Evolutionary conservation across 2,797 vertebrate species (phyloP).

Genomic region (Amblyraja radiata): DNA sequence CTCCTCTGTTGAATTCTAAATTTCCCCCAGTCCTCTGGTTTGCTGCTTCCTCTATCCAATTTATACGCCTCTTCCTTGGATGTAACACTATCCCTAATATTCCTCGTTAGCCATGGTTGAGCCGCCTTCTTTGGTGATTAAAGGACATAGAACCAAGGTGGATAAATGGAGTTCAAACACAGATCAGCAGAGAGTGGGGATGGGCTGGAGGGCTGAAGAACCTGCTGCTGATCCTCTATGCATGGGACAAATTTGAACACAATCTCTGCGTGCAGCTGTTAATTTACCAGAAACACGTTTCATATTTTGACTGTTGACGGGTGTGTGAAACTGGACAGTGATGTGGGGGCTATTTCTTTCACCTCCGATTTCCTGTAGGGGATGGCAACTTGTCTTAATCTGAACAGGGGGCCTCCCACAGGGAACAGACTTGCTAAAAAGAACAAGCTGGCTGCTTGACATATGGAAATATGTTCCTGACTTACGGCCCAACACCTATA

Average conservation of each 20-base stretch:
- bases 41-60: no score
- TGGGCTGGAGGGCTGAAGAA: no score
- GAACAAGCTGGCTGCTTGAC: neutral
- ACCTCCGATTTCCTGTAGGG: neutral
- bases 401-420: conserved; percentile 1
- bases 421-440: neutral
- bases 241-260: neutral
- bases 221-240: no score
- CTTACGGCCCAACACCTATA: neutral
- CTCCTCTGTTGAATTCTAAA: no score
- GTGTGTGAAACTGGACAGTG: neutral
- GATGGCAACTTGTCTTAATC: neutral
- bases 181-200: no score
- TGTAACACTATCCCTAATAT: no score
- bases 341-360: conserved; percentile 4
- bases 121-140: no score
- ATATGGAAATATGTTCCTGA: neutral
- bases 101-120: no score
- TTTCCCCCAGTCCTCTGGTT: no score
- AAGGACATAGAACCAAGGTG: no score
- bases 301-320: neutral
- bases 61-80: no score
- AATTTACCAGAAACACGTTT: neutral
- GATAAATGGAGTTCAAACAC: no score
- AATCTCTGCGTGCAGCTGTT: neutral